These are phyloP conservation scores for Andrena chrysosceles DNA, from an alignment of 2,888 invertebrate species.

Conservation along the genomic window DNA sequence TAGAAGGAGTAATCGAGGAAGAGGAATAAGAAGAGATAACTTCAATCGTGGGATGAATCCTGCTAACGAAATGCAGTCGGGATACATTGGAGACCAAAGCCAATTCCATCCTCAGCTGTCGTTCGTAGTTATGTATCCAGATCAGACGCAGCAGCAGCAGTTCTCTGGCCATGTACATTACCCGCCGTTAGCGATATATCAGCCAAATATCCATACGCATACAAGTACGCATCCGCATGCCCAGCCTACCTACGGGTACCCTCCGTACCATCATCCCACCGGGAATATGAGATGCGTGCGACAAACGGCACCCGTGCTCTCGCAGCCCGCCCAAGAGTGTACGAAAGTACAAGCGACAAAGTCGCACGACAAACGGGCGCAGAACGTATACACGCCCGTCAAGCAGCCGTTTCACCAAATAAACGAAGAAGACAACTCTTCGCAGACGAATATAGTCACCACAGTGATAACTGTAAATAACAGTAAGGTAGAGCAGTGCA, in stretches of 20 bases:
- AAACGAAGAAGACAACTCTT: slow-evolving; percentile 72
- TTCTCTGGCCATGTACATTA: slow-evolving; percentile 73
- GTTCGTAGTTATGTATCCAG: slow-evolving; percentile 69
- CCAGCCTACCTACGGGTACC: slow-evolving; percentile 73
- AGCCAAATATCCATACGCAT: slow-evolving; percentile 72
- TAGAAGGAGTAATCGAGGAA: slow-evolving; percentile 73
- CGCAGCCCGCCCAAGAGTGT: slow-evolving; percentile 79
- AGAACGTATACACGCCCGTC: slow-evolving; percentile 68
- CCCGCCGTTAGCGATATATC: slow-evolving; percentile 69
- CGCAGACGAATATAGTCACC: slow-evolving; percentile 75
- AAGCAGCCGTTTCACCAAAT: slow-evolving; percentile 73
- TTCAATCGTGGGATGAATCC: slow-evolving; percentile 75
- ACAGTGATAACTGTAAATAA: slow-evolving; percentile 77
- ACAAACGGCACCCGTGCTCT: slow-evolving; percentile 82
- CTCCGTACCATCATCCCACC: slow-evolving; percentile 82
- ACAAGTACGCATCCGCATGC: slow-evolving; percentile 73
- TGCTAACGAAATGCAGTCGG: slow-evolving; percentile 75
- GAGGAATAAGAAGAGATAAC: slow-evolving; percentile 74
- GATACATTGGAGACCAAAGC: slow-evolving; percentile 73
- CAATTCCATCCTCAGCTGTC: slow-evolving; percentile 73
- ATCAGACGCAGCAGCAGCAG: slow-evolving; percentile 75
- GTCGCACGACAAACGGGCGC: slow-evolving; percentile 72
- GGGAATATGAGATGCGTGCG: slow-evolving; percentile 85
- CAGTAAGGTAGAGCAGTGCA: slow-evolving; percentile 73
- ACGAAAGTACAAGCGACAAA: slow-evolving; percentile 66